A percentile compares a stretch with the other conserved stretches of the same genome.
These are phyloP conservation scores for Tamias sibiricus DNA, from an alignment of 2,113 vertebrate species.

Conservation along the genomic window DNA sequence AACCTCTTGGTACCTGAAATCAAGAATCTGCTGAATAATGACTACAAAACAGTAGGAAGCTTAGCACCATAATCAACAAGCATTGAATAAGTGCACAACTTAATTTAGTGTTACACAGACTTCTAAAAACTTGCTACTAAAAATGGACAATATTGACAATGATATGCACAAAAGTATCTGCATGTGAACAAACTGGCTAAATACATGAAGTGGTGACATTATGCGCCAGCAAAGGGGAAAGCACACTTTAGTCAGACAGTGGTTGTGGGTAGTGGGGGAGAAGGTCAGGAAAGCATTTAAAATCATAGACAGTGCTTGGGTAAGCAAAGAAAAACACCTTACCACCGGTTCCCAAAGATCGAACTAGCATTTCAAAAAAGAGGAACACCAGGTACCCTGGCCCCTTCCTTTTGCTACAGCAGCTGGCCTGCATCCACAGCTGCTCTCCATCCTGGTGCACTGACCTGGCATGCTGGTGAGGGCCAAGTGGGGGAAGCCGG, in stretches of 20 bases:
- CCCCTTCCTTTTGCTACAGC: neutral
- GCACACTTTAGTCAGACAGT: neutral
- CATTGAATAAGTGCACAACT: neutral
- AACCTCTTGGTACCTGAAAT: neutral
- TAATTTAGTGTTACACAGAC: neutral
- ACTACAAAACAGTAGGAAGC: neutral
- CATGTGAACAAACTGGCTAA: neutral
- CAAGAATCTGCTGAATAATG: constrained; percentile 21
- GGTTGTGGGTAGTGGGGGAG: neutral
- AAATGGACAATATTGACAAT: neutral
- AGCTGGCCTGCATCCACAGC: neutral
- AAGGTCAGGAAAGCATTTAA: neutral
- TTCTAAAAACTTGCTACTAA: neutral
- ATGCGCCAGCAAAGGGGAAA: neutral
- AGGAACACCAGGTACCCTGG: neutral
- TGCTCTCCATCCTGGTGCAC: neutral
- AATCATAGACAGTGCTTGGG: neutral
- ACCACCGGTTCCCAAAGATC: neutral
- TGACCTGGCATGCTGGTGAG: constrained; percentile 29
- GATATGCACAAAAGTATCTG: neutral
- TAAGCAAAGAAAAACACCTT: neutral
- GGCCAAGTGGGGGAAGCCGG: neutral
- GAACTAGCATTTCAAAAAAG: neutral
- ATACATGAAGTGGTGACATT: neutral
- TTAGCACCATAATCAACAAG: neutral